Conservation (phyloP, 2,113 vertebrate genomes). For the Scartelaos histophorus region DNA sequence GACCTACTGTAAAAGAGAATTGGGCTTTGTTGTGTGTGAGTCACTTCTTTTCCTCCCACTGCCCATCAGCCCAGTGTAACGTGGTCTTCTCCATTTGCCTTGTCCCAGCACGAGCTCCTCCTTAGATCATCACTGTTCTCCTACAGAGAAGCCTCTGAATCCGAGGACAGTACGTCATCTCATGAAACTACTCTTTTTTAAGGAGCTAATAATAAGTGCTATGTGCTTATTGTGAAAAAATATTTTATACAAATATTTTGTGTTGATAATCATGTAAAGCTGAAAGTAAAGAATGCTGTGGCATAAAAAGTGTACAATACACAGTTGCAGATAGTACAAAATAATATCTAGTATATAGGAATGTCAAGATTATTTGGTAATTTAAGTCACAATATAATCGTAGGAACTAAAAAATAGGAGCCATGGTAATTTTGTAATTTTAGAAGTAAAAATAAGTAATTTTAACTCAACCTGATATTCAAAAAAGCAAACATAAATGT, state of each 20-base stretch:
- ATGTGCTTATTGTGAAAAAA: not conserved
- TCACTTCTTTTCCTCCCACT: constrained; percentile 27
- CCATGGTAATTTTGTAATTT: no score
- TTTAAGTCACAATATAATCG: no score
- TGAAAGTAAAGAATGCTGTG: not conserved
- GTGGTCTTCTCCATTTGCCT: constrained; percentile 48
- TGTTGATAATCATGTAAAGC: not conserved
- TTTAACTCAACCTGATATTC: no score
- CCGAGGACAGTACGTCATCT: constrained; percentile 43
- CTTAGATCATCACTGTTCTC: constrained; percentile 34
- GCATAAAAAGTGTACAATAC: not conserved
- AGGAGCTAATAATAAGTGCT: not conserved
- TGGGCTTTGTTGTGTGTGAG: not conserved
- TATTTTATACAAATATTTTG: not conserved
- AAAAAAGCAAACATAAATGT: no score
- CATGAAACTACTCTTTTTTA: constrained; percentile 17
- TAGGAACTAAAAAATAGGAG: no score
- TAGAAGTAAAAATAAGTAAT: no score
- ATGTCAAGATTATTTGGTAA: no score
- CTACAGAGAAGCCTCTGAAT: constrained; percentile 66
- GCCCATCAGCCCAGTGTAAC: constrained; percentile 55
- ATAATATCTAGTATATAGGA: not conserved
- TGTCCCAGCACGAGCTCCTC: constrained; percentile 57
- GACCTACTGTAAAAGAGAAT: not conserved
- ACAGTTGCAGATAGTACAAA: not conserved